phyloP scores from a whole-genome alignment of 64 coral and sea anemone species.

The Stichodactyla mertensii region DNA sequence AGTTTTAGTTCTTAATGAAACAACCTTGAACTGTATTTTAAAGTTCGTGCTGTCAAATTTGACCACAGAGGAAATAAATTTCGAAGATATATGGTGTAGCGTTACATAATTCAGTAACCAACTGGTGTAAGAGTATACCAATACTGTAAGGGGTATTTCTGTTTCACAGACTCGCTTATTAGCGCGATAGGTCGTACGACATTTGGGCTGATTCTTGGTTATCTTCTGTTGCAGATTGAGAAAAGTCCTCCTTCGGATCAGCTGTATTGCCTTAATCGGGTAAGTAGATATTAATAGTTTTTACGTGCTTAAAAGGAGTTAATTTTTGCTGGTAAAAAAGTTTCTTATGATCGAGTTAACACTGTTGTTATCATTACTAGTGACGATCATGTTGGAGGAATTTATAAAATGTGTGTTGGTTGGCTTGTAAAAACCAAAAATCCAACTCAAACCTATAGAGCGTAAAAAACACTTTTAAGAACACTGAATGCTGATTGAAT shows the following conservation, averaged over 20 bases:
- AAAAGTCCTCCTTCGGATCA: background rate
- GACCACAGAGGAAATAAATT: background rate
- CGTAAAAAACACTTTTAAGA: too few relatives aligned
- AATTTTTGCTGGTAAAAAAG: background rate
- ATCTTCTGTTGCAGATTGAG: background rate
- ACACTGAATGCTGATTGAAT: too few relatives aligned
- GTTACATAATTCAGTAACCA: background rate
- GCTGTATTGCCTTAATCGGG: background rate
- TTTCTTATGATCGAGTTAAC: background rate
- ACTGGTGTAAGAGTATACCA: background rate
- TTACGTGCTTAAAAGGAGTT: background rate
- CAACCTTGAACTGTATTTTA: background rate
- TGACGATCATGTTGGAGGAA: background rate
- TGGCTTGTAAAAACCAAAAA: too few relatives aligned
- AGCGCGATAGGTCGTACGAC: background rate
- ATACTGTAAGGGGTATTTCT: too few relatives aligned
- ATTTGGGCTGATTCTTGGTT: background rate
- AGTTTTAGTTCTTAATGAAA: background rate
- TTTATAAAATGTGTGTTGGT: too few relatives aligned
- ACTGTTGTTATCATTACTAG: background rate
- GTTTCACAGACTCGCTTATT: background rate
- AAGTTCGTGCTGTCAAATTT: background rate
- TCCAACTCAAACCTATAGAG: too few relatives aligned
- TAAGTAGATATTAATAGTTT: slow-evolving; percentile 2
- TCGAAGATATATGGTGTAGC: background rate